Base-by-base conservation (phyloP, 2,113 vertebrate species). In the Hemibagrus wyckioides region DNA sequence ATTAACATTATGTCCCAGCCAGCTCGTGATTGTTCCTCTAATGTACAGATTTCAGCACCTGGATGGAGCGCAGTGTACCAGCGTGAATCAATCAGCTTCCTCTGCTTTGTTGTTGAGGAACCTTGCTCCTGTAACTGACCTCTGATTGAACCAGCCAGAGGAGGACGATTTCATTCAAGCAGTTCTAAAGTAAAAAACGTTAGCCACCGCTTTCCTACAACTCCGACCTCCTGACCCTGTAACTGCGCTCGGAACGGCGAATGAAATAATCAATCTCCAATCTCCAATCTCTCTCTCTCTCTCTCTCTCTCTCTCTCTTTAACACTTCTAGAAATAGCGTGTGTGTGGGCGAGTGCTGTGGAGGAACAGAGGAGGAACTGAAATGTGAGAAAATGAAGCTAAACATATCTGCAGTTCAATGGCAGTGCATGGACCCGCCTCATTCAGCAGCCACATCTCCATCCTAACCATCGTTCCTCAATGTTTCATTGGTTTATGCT, bases 301-400 rank as follows among this genome's bases (percentile, higher is more conserved):
- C 92, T 91, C 91, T 93, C 89, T 90, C 92, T 93, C 93, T 92
- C 91, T 89, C 84, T 82, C 75, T 83, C 85, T 89, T 77, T 90
- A 82, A 81, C 90, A 82, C 91, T 88, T 93, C 87, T 85, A 89
- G 91, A 89, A 93, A 91, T 90, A 91, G 85, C 84, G 44, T 69
- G 90, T 91, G 86, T 89, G 92, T 91, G 87, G 92, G 94, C 91
- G 92, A 90, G 50, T 91, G 88, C 84, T 80, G 81, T 73, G 85
- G 63, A 82, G 73, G 71, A 85, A 61, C 71, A 77, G 54, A 90
- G 87, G 88, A 25, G 80, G 61, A 71, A 81, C 86, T 91, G 36
- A 89, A 92, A 93, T 89, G 90, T 91, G 91, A 92, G 90, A 80
- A 82, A 85, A 87, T 39, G 33, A 69, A 88, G 87, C 92, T 94